A percentile compares a stretch with the other conserved stretches of the same genome.
Conservation (phyloP, 2,797 vertebrate species). For the Anguilla anguilla region DNA sequence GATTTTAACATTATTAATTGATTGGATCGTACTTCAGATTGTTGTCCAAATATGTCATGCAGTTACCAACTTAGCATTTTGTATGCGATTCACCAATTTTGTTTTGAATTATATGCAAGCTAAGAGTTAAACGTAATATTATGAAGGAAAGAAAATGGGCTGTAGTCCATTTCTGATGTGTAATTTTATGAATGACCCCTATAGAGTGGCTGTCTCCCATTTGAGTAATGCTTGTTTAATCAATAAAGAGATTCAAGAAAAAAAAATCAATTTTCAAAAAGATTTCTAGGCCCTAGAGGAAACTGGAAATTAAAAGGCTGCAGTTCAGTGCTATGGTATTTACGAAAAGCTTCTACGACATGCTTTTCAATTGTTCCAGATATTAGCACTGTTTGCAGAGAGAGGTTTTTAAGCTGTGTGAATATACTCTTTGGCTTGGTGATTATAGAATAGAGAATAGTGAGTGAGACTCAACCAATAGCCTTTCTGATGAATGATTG, state of each 20-base stretch:
- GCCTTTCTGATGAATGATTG: too few relatives aligned
- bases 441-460: too few relatives aligned
- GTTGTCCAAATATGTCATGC: background rate
- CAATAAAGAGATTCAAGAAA: background rate
- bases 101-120: too few relatives aligned
- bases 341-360: background rate
- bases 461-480: too few relatives aligned
- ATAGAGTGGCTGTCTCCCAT: background rate
- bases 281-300: too few relatives aligned
- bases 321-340: background rate
- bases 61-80: background rate
- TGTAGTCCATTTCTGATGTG: background rate
- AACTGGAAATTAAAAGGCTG: background rate
- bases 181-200: background rate
- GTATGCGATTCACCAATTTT: background rate
- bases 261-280: too few relatives aligned
- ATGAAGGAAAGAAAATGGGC: background rate
- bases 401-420: background rate
- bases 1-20: background rate
- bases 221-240: background rate
- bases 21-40: background rate
- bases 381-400: background rate
- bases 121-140: background rate
- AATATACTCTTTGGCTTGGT: background rate
- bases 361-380: background rate